Base-by-base conservation (phyloP, 2,797 vertebrate species). In the Malacoraja senta region DNA sequence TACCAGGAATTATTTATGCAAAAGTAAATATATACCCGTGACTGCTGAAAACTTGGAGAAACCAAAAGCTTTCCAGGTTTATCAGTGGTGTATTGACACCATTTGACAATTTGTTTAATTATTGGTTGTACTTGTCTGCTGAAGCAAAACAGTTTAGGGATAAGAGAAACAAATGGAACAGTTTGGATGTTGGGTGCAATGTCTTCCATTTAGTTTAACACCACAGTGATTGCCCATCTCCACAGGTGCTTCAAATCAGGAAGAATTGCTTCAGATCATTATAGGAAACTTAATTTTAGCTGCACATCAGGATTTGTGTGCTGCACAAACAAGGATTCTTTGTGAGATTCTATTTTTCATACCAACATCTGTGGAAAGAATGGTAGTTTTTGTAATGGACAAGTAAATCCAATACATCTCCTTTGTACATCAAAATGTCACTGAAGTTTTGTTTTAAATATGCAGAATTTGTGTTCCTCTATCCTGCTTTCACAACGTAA, bases 1-100 rank as follows among this genome's bases (percentile, higher is more conserved):
- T 92, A 76, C 26, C 71, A 44, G 71, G 76, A 92, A 92, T 92
- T 92, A 92, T 92, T 92, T 72, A 92, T 92, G 65, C 90, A 92
- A 72, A 68, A 92, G 58, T 74, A 76, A 76, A 92, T 92, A 71
- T 92, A 58, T 92, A 74, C 12, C 71, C 76, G n/a, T 88, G 72
- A 92, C 68, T 72, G 90, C 90, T 92, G 90, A 72, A 92, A 76
- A 76, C 90, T 26, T 92, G 26, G 38, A 53, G 80, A 74, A 74
- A 74, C 71, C 2, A 74, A 71, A 71, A 91, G 44, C 29, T 12
- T 71, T 92, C 84, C 63, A 53, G 35, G 90, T 92, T 76, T 92
- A 92, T 29, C 71, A 53, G 90, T 58, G 35, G 35, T 76, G 15
- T 53, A 38, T 53, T n/a, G 38, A 76, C 90, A 92, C 71, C 68